phyloP scores from a whole-genome alignment of 37 sponge, comb jelly and placozoan species.

The Chondrosia reniformis region DNA sequence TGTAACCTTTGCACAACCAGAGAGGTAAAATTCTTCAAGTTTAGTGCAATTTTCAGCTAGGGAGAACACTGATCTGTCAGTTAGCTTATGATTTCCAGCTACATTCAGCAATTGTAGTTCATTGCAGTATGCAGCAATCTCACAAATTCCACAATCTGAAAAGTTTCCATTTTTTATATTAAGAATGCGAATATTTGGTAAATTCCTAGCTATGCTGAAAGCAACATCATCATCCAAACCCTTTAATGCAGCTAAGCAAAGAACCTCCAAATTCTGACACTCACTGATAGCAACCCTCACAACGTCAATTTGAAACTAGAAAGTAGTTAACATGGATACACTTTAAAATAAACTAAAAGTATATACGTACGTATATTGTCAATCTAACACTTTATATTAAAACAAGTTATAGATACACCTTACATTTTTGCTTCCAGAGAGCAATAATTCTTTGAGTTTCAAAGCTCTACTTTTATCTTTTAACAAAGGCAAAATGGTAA shows the following conservation, averaged over 20 bases:
- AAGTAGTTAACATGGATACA: background rate
- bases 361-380: background rate
- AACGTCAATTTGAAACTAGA: constrained; percentile 33
- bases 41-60: constrained; percentile 68
- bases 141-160: constrained; percentile 65
- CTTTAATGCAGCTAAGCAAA: constrained; percentile 60
- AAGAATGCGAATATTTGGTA: constrained; percentile 33
- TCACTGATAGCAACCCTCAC: constrained; percentile 36
- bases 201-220: constrained; percentile 41
- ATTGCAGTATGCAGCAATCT: constrained; percentile 50
- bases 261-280: constrained; percentile 52
- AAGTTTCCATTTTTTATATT: constrained; percentile 63
- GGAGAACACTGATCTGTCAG: constrained; percentile 63
- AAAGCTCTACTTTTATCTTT: constrained; percentile 12
- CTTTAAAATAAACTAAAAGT: background rate
- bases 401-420: too few relatives aligned
- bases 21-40: constrained; percentile 64
- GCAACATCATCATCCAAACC: constrained; percentile 54
- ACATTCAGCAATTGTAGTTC: constrained; percentile 52
- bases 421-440: constrained; percentile 32
- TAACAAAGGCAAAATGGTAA: constrained; percentile 32
- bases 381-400: too few relatives aligned
- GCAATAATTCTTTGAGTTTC: background rate
- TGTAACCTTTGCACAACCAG: constrained; percentile 75
- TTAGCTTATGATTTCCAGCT: constrained; percentile 60